Evolutionary conservation across 2,797 vertebrate genomes (phyloP).

Genomic region (Triplophysa yarkandensis): DNA sequence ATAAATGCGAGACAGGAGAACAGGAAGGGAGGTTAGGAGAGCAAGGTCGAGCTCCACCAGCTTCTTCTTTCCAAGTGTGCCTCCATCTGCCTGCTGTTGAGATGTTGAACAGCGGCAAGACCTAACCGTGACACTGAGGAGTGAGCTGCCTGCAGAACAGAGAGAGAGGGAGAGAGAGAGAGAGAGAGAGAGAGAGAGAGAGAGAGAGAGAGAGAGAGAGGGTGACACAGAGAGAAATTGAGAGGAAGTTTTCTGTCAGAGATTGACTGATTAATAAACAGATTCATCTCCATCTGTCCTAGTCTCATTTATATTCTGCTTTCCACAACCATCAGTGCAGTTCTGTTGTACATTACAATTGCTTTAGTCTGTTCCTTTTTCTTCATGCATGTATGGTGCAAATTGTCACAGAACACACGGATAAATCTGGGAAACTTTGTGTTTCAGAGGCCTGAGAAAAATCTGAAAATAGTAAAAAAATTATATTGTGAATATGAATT

Average conservation of each 20-base stretch:
- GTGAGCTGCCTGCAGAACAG: slow-evolving; percentile 50
- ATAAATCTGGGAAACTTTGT: neutral
- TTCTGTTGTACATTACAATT: neutral
- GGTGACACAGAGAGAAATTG: slow-evolving; percentile 39
- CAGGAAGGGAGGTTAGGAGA: slow-evolving; percentile 48
- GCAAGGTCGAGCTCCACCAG: slow-evolving; percentile 67
- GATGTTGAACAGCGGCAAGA: slow-evolving; percentile 53
- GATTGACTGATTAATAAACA: slow-evolving; percentile 52
- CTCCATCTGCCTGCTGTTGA: slow-evolving; percentile 70
- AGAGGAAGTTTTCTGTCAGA: slow-evolving; percentile 41
- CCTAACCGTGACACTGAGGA: slow-evolving; percentile 55
- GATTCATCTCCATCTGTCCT: slow-evolving; percentile 16
- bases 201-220: slow-evolving; percentile 45
- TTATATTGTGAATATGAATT: no score
- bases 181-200: slow-evolving; percentile 46
- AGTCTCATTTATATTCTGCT: neutral
- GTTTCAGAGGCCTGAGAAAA: neutral
- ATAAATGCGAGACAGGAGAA: slow-evolving; percentile 38
- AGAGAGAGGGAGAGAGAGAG: slow-evolving; percentile 47
- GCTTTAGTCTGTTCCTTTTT: neutral
- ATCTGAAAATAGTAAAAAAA: neutral
- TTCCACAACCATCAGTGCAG: neutral
- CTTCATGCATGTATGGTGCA: neutral
- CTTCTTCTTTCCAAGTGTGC: slow-evolving; percentile 50
- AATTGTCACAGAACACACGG: neutral